A percentile compares a stretch with the other conserved stretches of the same genome.
Conservation (phyloP, 2,888 invertebrate genomes). For the Agapetus fuscipes region DNA sequence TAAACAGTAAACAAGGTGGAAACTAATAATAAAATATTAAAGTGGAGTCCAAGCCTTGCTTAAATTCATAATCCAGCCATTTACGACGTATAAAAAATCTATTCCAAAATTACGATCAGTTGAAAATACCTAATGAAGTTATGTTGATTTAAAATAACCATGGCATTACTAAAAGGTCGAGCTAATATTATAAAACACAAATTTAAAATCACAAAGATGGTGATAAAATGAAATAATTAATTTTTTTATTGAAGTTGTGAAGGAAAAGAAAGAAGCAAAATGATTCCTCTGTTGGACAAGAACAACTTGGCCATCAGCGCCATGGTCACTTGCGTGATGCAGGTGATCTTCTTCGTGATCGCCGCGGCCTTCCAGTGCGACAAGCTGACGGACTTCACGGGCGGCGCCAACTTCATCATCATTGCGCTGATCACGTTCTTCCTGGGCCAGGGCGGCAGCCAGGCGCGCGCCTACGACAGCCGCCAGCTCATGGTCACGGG, state of each 20-base stretch:
- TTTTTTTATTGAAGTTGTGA: not conserved
- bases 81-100: too few species aligned
- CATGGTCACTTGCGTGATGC: slow-evolving; percentile 75
- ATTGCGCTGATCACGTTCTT: slow-evolving; percentile 81
- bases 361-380: slow-evolving; percentile 82
- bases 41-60: too few species aligned
- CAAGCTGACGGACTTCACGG: slow-evolving; percentile 88
- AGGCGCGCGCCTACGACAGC: slow-evolving; percentile 68
- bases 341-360: slow-evolving; percentile 78
- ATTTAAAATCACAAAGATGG: not conserved
- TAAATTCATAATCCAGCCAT: too few species aligned
- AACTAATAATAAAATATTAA: too few species aligned
- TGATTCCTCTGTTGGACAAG: slow-evolving; percentile 69
- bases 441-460: slow-evolving; percentile 67
- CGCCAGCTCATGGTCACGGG: slow-evolving; percentile 86
- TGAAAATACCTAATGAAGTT: too few species aligned
- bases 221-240: not conserved
- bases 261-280: slow-evolving; percentile 26
- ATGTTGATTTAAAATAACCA: too few species aligned
- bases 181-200: too few species aligned
- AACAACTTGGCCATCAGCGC: slow-evolving; percentile 82
- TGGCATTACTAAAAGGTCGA: too few species aligned
- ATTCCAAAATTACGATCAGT: too few species aligned
- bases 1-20: too few species aligned
- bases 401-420: slow-evolving; percentile 87